Evolutionary conservation across 2,113 vertebrate genomes (phyloP).

Genomic region (Zapornia atra): DNA sequence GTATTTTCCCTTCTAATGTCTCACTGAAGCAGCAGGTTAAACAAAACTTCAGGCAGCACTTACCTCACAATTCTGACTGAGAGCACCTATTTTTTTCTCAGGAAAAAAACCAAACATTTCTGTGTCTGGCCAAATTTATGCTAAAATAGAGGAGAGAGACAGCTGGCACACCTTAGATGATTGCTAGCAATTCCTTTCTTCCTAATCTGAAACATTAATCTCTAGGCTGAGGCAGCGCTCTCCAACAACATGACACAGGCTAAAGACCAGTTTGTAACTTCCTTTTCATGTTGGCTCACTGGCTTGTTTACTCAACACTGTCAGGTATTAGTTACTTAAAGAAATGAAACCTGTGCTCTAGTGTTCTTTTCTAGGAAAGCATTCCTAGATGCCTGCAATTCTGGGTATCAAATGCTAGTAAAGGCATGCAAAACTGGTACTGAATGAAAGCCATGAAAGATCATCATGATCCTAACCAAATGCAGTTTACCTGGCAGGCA

Average conservation of each 20-base stretch:
- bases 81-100: background rate
- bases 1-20: background rate
- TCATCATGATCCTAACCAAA: background rate
- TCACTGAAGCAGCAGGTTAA: background rate
- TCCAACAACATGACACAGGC: background rate
- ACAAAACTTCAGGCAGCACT: background rate
- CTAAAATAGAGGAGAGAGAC: background rate
- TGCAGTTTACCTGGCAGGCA: background rate
- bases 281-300: background rate
- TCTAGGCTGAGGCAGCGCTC: background rate
- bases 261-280: background rate
- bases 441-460: background rate
- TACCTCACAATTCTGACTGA: background rate
- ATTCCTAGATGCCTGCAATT: background rate
- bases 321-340: background rate
- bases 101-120: background rate
- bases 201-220: background rate
- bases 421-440: background rate
- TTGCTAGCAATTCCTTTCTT: background rate
- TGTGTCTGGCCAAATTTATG: background rate
- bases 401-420: background rate
- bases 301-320: background rate
- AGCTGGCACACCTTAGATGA: background rate
- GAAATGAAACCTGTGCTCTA: background rate
- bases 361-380: slow-evolving; percentile 4